Conservation (phyloP, 2,888 invertebrate genomes). For the Agrotis clavis region DNA sequence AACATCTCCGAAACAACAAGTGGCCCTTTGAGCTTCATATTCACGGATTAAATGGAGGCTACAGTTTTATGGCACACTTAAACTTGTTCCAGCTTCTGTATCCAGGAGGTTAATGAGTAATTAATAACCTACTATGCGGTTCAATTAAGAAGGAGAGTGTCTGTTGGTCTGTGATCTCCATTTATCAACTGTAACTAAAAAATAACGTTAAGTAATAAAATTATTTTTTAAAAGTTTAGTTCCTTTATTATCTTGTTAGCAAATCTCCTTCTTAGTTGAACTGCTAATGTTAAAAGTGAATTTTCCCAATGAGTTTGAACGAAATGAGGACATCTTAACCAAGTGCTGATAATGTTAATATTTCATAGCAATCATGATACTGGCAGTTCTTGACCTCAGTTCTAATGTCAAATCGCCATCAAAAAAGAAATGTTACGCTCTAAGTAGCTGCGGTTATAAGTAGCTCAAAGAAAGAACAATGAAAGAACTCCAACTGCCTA, state of each 20-base stretch:
- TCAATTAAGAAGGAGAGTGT: no score
- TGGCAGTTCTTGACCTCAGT: not conserved
- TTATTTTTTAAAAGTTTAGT: no score
- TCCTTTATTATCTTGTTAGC: no score
- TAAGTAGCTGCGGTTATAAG: not conserved
- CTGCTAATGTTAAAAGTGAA: not conserved
- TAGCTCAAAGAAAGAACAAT: not conserved
- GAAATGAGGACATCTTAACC: not conserved
- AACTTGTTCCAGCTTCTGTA: slow-evolving; percentile 82
- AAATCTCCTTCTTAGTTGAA: no score
- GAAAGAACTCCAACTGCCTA: not conserved
- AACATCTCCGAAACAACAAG: slow-evolving; percentile 73
- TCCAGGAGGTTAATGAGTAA: slow-evolving; percentile 80
- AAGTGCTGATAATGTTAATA: not conserved
- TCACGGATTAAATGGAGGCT: slow-evolving; percentile 71
- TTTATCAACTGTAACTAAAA: no score
- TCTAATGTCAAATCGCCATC: not conserved
- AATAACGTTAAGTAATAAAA: no score
- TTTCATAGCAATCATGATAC: not conserved
- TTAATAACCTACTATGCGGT: not conserved
- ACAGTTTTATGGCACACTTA: slow-evolving; percentile 81
- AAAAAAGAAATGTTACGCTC: not conserved
- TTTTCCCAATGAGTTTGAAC: not conserved
- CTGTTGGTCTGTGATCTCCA: no score
- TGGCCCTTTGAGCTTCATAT: slow-evolving; percentile 86